Base-by-base conservation (phyloP, 2,797 vertebrate genomes). In the Spinus pinus region DNA sequence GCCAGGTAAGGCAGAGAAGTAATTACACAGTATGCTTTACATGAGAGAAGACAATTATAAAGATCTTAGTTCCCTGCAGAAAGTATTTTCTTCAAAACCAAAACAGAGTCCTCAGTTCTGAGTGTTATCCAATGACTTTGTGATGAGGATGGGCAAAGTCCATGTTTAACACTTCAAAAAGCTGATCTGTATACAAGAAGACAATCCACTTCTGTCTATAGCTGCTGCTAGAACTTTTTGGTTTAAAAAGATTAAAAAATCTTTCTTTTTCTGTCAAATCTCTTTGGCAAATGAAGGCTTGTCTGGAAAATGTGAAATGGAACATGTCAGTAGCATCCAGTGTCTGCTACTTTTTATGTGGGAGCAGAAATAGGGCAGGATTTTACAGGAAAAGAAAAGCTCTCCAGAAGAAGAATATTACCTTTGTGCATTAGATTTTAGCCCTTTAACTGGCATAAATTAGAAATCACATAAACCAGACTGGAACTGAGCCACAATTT, bases 401-500 rank as follows among this genome's bases (percentile, higher is more conserved):
- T 54, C 6, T 84, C 12, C 61, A 84, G 50, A 54, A 24, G 56
- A 81, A 70, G 3, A 81, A 16, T 41, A 70, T 46, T 54, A 62
- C 14, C 33, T 46, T 58, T 39, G 8, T 78, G 35, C 35, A 53
- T 14, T 61, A 72, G 31, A 83, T 65, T 89, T 89, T 91, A 77
- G 16, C n/a, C 27, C 18, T 84, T 60, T 31, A 57, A 39, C 42
- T 62, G 23, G 27, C 16, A 65, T 51, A 47, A 86, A 78, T 28
- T 65, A 87, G 7, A 90, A 67, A 33, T 86, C 54, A 82, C 17
- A 67, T 37, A 84, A 73, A 84, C 7, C 25, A 86, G 61, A 61
- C 18, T 25, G n/a, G 23, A 86, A 89, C 10, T 57, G 18, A 77
- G 33, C 25, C 56, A 60, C 14, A 72, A 27, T 37, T 30, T 2